Evolutionary conservation across 2,888 invertebrate genomes (phyloP), one percentile per base, ranked within the genome.

Genomic region (Dicycla oo): DNA sequence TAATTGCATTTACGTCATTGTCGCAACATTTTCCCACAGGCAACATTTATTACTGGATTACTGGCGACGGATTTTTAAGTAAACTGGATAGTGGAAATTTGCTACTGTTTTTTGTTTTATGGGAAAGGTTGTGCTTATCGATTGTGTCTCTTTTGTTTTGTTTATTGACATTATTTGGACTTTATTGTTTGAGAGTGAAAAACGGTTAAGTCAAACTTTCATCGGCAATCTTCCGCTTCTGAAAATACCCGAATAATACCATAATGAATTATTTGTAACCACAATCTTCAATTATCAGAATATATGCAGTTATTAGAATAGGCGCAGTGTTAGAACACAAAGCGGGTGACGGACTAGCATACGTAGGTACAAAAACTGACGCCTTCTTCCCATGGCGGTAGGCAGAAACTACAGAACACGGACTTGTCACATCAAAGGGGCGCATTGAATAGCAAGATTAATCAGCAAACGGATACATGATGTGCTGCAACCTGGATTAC

Each of bases 1-100:
- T 91, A 92, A 92, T 91, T 89, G 84, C 85, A 87, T 91, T 89
- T 88, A 86, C 82, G 83, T 87, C 86, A 85, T 79, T 87, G 85
- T 86, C 87, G 82, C 87, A 85, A 88, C 86, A 85, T 87, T 90
- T 85, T 88, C 80, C 85, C 82, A 76, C 65, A 67, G 66, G 72
- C 64, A 72, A 80, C 69, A 75, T 82, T 80, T 79, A 82, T 83
- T 81, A 75, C 69, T 69, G 64, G 76, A 82, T 79, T 76, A 76
- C 67, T 47, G 68, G 26, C 43, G 74, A 71, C 57, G 26, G 69
- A 38, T 54, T 75, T 81, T 73, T 57, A 66, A 60, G 56, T 54
- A 20, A 63, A 56, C 65, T 43, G 53, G 60, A 66, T 58, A 69
- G 54, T 66, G 30, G 40, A 54, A 40, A 26, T 40, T 11, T 51